A percentile compares a stretch with the other conserved stretches of the same genome.
Evolutionary conservation across 2,888 invertebrate genomes (phyloP).

Genomic region (Cryptus armator): DNA sequence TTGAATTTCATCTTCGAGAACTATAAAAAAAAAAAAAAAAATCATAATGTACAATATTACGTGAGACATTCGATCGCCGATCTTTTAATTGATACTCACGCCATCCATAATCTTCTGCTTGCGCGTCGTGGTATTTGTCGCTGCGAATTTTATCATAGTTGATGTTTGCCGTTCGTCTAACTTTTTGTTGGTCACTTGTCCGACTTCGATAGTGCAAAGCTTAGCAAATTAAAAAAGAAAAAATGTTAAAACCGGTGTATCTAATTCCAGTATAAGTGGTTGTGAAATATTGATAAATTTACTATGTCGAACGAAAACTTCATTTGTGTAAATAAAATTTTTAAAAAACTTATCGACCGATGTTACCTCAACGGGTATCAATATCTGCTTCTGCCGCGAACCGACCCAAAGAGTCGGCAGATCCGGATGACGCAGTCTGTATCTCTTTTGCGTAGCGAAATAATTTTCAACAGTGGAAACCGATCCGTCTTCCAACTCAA

Average conservation of each 20-base stretch:
- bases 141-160: constrained; percentile 94
- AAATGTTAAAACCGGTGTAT: too few relatives aligned
- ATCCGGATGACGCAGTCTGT: constrained; percentile 87
- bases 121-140: constrained; percentile 91
- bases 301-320: too few relatives aligned
- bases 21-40: constrained; percentile 49
- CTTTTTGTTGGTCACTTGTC: constrained; percentile 92
- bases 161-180: constrained; percentile 93
- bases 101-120: constrained; percentile 92
- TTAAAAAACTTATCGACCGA: background rate
- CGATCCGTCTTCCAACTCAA: constrained; percentile 79
- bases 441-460: constrained; percentile 83
- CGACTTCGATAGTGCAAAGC: constrained; percentile 88
- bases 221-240: constrained; percentile 34
- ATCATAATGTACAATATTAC: constrained; percentile 31
- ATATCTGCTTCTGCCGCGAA: constrained; percentile 88
- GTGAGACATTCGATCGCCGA: constrained; percentile 9
- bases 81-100: constrained; percentile 83
- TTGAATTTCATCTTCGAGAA: constrained; percentile 82
- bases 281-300: too few relatives aligned
- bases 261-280: too few relatives aligned
- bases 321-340: background rate
- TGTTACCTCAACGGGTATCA: constrained; percentile 92
- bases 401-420: constrained; percentile 96
- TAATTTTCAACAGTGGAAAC: constrained; percentile 86